Evolutionary conservation across 2,797 vertebrate species (phyloP), one percentile per base, ranked within the genome.

Genomic region (Microhierax caerulescens): DNA sequence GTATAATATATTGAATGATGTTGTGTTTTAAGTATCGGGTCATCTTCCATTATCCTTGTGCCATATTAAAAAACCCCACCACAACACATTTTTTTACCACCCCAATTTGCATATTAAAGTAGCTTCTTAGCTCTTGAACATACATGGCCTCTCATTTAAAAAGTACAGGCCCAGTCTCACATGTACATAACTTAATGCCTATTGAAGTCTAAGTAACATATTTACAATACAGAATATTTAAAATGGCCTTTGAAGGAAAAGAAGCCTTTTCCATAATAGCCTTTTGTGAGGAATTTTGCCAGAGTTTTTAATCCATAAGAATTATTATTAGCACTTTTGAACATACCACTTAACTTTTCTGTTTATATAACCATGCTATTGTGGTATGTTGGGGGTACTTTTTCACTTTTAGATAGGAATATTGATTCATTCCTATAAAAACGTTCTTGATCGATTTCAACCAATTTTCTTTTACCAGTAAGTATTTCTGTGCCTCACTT

Each of bases 311-410:
- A 54, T 27, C 41, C 19, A 18, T 34, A 30, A 0, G 1, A 83
- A 61, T 84, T 75, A 37, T 9, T 51, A 9, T 16, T 53, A 69
- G 75, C n/a, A 76, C 6, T 5, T 65, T 43, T 47, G 9, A 76
- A 69, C 36, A 72, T 0, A 22, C 3, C 19, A 65, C 63, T 61
- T 50, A 89, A 37, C 8, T 27, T 73, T 41, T 65, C 63, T 47
- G 9, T 67, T 59, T 30, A 34, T 70, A 69, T 10, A 63, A 69
- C 32, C 63, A 82, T 2, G 76, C 13, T 51, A 56, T 32, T 48
- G 5, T 70, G 25, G 11, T 5, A 48, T 3, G 1, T 43, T 82
- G 7, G 51, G 11, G 7, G 4, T 41, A n/a, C 1, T 4, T 76
- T 43, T 64, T 57, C n/a, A 61, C 7, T 54, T 72, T 69, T 61